Evolutionary conservation across 1,140 invertebrate genomes (phyloP), one percentile per base, ranked within the genome.

Genomic region (Drosophila prosaltans): DNA sequence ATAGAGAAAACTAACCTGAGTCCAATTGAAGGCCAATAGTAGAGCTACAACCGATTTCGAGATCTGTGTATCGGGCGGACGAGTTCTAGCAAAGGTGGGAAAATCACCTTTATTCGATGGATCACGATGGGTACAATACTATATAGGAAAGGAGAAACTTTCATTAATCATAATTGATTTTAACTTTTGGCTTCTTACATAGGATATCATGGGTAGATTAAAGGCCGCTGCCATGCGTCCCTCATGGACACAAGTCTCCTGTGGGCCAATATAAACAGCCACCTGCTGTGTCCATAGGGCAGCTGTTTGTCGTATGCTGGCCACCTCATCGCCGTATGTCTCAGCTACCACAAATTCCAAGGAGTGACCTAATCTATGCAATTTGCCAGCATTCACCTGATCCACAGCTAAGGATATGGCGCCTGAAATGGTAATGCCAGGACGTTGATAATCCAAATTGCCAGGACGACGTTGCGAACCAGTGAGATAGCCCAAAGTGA

Each of bases 201-300:
- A 97, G 69, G 96, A 96, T 83, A 97, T 96, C 96, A 97, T 97
- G 5, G 95, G 95, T 28, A 99, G 93, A 93, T 99, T 98, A 92
- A 99, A 98, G n/a, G 97, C 96, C 0, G 98, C 97, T 0, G 98
- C 98, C 95, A 99, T 97, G 64, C 96, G 95, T 0, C 97, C 98
- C 92, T 99, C 98, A 91, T 98, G 97, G 1, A 98, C 94, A 92
- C 98, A 99, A 0, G 97, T 98, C 92, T 98, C 98, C 92, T 99
- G 98, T 0, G 98, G 98, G 0, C 98, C 98, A 73, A 99, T 97
- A 81, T 96, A 98, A 39, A 95, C 98, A 0, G 96, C 96, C 43
- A 99, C 95, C 79, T 98, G 97, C 71, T 94, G 93, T 30, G 95
- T 96, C 97, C 97, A 98, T 5, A 99, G 93, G 11, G 95, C 93